Base-by-base conservation (phyloP, 1,140 invertebrate genomes). In the Aricia agestis region DNA sequence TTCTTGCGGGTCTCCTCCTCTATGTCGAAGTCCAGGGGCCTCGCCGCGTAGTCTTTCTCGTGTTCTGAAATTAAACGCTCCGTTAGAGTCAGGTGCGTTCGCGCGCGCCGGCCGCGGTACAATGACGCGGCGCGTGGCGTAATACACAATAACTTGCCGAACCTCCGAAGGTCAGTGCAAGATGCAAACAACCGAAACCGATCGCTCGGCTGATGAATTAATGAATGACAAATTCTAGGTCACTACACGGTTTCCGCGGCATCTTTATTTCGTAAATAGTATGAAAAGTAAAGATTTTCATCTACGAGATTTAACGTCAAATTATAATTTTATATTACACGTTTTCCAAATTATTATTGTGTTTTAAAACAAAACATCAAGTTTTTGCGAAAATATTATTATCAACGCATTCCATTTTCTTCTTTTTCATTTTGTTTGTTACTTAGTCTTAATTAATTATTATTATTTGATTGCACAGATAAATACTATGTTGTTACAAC, bases 1-100 rank as follows among this genome's bases (percentile, higher is more conserved):
- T 95, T 95, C 91, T 97, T 96, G 67, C 96, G 93, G 1, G 97
- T 97, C 84, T 97, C 95, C 82, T 98, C 96, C 87, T 98, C 97
- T 78, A 96, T 94, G 80, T 97, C 96, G 77, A 97, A 95, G 83
- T 97, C 96, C 45, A 97, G 84, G 0, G 96, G 96, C 52, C 94
- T 94, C 77, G 95, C 95, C 15, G 96, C 96, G 70, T 97, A 97
- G 85, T 97, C 96, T 82, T 96, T 97, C 57, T 94, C 90, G 70
- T 93, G 87, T 69, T 91, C 89, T 91, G 89, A 61, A 86, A 89
- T 72, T 59, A 83, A 72, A 81, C 52, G 74, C 31, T 52, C 66
- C 25, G 75, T 78, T 82, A 84, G 68, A 79, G 31, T 52, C 15
- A 68, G 32, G 59, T 19, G 58, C 78, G 78, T 76, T 78, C 82